phyloP scores from a whole-genome alignment of 2,113 vertebrate genomes.

The Otis tarda region DNA sequence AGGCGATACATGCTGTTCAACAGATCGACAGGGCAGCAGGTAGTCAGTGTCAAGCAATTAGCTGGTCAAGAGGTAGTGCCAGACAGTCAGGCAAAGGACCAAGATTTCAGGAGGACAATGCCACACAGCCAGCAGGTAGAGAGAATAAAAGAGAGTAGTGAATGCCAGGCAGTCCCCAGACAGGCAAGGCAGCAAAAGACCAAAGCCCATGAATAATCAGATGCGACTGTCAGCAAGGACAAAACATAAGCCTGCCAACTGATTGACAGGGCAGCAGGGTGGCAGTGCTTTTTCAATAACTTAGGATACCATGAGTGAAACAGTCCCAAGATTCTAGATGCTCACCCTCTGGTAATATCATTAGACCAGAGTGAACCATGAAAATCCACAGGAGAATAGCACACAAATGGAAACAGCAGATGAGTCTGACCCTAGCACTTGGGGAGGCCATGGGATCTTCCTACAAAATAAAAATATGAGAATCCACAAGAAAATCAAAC shows the following conservation, averaged over 20 bases:
- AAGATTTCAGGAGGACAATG: conserved; percentile 40
- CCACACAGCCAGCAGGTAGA: conserved; percentile 64
- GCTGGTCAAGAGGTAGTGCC: conserved; percentile 47
- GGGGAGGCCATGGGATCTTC: conserved; percentile 71
- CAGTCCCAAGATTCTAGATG: conserved; percentile 63
- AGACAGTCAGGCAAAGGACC: conserved; percentile 59
- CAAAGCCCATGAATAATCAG: conserved; percentile 29
- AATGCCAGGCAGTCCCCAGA: conserved; percentile 40
- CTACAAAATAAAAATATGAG: conserved; percentile 77
- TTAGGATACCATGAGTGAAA: conserved; percentile 51
- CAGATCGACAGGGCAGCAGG: conserved; percentile 46
- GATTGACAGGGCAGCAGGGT: conserved; percentile 27
- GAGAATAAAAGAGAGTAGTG: conserved; percentile 37
- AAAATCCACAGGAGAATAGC: conserved; percentile 76
- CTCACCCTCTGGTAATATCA: conserved; percentile 67
- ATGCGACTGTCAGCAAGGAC: conserved; percentile 10
- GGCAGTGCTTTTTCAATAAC: conserved; percentile 55
- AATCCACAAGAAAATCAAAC: conserved; percentile 81
- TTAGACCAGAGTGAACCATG: conserved; percentile 67
- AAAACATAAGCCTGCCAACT: conserved; percentile 49
- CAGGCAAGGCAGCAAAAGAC: conserved; percentile 30
- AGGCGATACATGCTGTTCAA: neutral
- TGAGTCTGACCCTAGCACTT: conserved; percentile 74
- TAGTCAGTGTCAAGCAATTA: conserved; percentile 59
- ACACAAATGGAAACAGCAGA: conserved; percentile 80